phyloP scores from a whole-genome alignment of 2,797 vertebrate species.

The Silurus lanzhouensis region DNA sequence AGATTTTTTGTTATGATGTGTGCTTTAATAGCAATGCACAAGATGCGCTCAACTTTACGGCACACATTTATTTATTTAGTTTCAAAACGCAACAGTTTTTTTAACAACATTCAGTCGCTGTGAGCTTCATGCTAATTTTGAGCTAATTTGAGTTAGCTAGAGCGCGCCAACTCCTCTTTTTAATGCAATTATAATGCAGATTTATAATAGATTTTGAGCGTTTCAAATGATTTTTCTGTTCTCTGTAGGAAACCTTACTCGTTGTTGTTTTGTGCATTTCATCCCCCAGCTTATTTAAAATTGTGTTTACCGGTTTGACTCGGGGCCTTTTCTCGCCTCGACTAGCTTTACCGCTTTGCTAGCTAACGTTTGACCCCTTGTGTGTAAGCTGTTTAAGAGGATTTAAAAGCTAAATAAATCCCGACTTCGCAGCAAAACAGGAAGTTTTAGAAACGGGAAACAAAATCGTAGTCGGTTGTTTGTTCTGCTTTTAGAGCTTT shows the following conservation, averaged over 20 bases:
- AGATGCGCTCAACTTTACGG: too few relatives aligned
- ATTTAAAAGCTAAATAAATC: neutral
- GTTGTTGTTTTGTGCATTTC: neutral
- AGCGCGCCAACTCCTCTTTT: neutral
- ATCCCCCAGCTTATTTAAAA: neutral
- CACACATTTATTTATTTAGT: too few relatives aligned
- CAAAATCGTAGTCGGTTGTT: neutral
- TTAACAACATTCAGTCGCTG: too few relatives aligned
- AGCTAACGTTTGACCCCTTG: neutral
- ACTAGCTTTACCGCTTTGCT: neutral
- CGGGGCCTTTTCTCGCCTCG: neutral
- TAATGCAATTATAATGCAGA: neutral
- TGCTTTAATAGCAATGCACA: neutral
- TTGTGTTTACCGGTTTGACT: neutral
- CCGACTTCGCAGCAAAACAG: neutral
- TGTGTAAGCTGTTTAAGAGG: neutral
- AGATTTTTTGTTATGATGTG: too few relatives aligned
- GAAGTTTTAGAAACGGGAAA: neutral
- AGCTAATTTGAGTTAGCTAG: neutral
- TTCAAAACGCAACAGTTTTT: neutral
- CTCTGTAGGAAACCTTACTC: neutral
- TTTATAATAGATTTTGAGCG: too few relatives aligned
- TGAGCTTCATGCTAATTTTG: neutral
- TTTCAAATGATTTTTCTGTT: fast-evolving
- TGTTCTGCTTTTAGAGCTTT: neutral